These are phyloP conservation scores for Ischnura elegans DNA, from an alignment of 2,888 invertebrate species.

Conservation along the genomic window DNA sequence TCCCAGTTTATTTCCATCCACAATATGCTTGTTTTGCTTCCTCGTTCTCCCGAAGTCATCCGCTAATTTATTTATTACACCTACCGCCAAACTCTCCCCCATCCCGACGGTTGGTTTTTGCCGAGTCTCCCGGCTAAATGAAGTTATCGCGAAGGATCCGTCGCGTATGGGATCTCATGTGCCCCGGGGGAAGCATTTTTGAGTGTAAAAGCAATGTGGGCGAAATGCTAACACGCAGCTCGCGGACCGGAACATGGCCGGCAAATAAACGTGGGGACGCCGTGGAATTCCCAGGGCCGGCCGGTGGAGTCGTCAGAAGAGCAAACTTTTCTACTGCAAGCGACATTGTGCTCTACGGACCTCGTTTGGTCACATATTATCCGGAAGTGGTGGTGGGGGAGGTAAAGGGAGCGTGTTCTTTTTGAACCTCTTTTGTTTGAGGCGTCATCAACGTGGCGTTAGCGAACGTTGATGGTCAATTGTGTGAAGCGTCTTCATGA, in stretches of 20 bases:
- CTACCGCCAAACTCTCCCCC: not conserved
- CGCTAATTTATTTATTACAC: not conserved
- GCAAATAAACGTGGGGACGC: slow-evolving; percentile 11
- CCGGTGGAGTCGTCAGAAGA: not conserved
- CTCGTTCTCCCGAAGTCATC: not conserved
- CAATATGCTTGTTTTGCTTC: too few species aligned
- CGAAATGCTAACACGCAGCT: slow-evolving; percentile 4
- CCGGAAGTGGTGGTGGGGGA: too few species aligned
- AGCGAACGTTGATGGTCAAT: not conserved
- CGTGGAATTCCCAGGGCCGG: not conserved
- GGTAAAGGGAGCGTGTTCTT: too few species aligned
- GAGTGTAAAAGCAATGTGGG: not conserved
- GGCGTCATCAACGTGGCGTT: not conserved
- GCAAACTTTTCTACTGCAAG: not conserved
- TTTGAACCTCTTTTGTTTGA: not conserved
- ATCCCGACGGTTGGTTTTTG: not conserved
- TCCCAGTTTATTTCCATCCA: too few species aligned
- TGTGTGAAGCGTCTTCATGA: not conserved
- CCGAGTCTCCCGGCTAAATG: not conserved
- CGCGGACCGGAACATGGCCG: not conserved
- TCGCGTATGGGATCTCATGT: not conserved
- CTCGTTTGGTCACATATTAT: not conserved
- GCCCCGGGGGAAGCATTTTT: slow-evolving; percentile 5
- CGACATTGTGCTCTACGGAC: not conserved
- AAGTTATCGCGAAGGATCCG: not conserved